Evolutionary conservation across 2,888 invertebrate species (phyloP), one percentile per base, ranked within the genome.

Genomic region (Hydroisotoma schaefferi): DNA sequence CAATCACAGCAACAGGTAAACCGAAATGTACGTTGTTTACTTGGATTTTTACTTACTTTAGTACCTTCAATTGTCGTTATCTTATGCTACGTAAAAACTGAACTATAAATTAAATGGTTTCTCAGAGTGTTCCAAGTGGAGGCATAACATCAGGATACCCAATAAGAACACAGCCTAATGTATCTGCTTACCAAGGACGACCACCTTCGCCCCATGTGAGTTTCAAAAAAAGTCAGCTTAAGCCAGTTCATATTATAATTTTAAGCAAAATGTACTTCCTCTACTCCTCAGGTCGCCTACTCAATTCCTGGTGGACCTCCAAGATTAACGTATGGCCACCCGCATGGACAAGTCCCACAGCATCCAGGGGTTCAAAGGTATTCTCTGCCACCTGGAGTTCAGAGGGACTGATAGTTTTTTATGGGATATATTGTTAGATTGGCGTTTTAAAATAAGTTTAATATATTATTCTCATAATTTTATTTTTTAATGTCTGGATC

Each of bases 121-220:
- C 76, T 3, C 76, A 87, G 86, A 83, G 84, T 61, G 78, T 84
- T n/a, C 87, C 88, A 75, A 83, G 87, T 1, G 88, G 90, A 62
- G 87, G 88, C 73, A 90, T 91, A 63, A 87, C 89, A 0, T 86
- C 89, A 62, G 90, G 90, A 2, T 91, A 90, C 80, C 88, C 90
- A 0, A 87, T 89, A 1, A 83, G 88, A 67, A 84, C 84, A 57
- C 81, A 83, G 62, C 82, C 82, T 67, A 20, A 80, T 1, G 73
- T 74, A 25, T 66, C 75, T 43, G 65, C 70, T 1, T 73, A 71
- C 57, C 73, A 71, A 63, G 65, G 66, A 47, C 66, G 73, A 61
- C 63, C 73, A 44, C 59, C 74, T 4, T 74, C 73, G 4, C 70
- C 73, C n/a, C 66, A 72, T 57, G 71, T 72, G 59, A 61, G 65